These are phyloP conservation scores for Catharus ustulatus DNA, from an alignment of 2,797 vertebrate species.

Conservation along the genomic window DNA sequence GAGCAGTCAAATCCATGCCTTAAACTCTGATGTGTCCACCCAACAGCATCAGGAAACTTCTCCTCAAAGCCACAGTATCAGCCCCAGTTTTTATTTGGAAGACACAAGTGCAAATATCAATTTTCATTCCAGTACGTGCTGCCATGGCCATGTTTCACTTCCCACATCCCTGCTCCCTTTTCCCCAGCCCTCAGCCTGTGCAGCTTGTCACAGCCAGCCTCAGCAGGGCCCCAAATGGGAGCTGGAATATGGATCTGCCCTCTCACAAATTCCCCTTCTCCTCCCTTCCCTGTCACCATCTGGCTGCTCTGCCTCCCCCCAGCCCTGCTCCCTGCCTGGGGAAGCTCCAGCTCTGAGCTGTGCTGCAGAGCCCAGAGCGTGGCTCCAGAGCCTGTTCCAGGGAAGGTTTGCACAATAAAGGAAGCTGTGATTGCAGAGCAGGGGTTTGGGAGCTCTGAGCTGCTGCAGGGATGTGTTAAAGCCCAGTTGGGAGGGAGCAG, in stretches of 20 bases:
- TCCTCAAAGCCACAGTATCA: neutral
- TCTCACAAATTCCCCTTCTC: neutral
- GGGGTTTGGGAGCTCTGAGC: neutral
- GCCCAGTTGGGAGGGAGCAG: slow-evolving; percentile 29
- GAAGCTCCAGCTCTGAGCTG: neutral
- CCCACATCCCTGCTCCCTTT: neutral
- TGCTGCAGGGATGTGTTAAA: neutral
- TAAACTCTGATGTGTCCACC: neutral
- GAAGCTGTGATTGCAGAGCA: neutral
- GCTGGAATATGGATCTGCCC: neutral
- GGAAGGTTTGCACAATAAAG: neutral
- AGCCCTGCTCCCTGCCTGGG: neutral
- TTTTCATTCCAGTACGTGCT: neutral
- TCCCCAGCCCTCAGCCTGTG: neutral
- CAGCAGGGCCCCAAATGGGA: neutral
- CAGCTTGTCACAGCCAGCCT: neutral
- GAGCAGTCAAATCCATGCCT: neutral
- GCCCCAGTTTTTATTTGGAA: neutral
- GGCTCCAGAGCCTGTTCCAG: neutral
- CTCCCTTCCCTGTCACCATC: slow-evolving; percentile 4
- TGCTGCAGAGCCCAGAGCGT: neutral
- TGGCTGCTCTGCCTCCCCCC: slow-evolving; percentile 25
- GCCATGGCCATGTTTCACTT: neutral
- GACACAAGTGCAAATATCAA: neutral
- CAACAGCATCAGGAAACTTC: neutral